A percentile compares a stretch with the other conserved stretches of the same genome.
Conservation (phyloP, 37 sponge, comb jelly and placozoan species). For the Chondrosia reniformis region DNA sequence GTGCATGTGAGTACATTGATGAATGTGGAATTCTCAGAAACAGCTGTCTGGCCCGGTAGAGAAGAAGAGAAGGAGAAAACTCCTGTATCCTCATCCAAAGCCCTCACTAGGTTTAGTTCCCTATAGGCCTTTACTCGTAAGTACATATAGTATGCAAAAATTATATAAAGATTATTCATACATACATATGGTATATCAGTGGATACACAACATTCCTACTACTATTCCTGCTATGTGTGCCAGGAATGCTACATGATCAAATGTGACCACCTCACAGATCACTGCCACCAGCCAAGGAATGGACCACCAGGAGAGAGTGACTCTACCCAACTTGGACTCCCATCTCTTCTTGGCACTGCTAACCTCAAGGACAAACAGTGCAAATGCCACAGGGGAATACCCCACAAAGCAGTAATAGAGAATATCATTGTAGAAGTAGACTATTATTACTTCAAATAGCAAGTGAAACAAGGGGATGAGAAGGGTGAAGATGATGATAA, state of each 20-base stretch:
- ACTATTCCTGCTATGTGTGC: conserved; percentile 16
- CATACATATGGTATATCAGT: neutral
- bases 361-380: conserved; percentile 7
- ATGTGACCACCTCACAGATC: neutral
- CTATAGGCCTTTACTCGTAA: no score
- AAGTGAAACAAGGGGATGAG: neutral
- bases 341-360: conserved; percentile 15
- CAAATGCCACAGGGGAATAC: neutral
- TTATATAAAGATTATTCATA: no score
- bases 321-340: conserved; percentile 1
- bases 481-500: neutral
- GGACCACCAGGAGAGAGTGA: conserved; percentile 8
- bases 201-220: conserved; percentile 17
- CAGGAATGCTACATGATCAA: conserved; percentile 11
- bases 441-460: neutral
- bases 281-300: conserved; percentile 12
- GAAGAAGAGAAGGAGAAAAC: no score
- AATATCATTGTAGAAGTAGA: conserved; percentile 13
- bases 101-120: no score
- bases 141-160: no score
- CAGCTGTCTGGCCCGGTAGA: no score
- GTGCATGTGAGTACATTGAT: no score
- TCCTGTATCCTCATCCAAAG: no score
- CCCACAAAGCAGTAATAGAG: conserved; percentile 15
- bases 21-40: no score